Evolutionary conservation across 2,888 invertebrate genomes (phyloP).

Genomic region (Syritta pipiens): DNA sequence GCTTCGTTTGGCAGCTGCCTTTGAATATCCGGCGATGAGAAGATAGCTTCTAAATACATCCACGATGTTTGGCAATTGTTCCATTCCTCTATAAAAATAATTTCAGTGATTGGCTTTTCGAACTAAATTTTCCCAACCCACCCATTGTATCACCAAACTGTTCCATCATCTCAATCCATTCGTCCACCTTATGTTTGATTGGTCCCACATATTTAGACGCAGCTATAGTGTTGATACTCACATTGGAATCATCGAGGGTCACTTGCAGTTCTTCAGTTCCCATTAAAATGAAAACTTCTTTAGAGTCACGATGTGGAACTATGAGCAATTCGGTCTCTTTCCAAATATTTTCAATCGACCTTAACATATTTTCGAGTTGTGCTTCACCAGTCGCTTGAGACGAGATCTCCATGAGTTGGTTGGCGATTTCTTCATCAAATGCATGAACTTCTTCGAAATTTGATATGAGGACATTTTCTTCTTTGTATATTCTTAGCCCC

Average conservation of each 20-base stretch:
- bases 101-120: too few relatives aligned
- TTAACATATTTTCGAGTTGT: conserved; percentile 88
- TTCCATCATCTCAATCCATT: conserved; percentile 87
- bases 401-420: conserved; percentile 90
- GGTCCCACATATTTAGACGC: conserved; percentile 93
- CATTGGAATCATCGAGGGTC: conserved; percentile 90
- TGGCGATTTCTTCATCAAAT: conserved; percentile 83
- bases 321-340: conserved; percentile 88
- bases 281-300: conserved; percentile 91
- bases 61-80: conserved; percentile 93
- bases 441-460: conserved; percentile 86
- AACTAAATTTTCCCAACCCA: conserved; percentile 74
- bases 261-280: conserved; percentile 91
- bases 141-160: conserved; percentile 90
- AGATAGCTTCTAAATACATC: conserved; percentile 96
- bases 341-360: conserved; percentile 92
- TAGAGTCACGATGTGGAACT: conserved; percentile 88
- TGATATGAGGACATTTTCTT: conserved; percentile 84
- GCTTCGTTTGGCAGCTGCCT: conserved; percentile 95
- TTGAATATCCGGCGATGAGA: conserved; percentile 96
- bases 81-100: conserved; percentile 87
- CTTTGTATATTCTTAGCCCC: conserved; percentile 86
- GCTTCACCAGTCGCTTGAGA: conserved; percentile 94
- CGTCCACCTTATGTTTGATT: conserved; percentile 89
- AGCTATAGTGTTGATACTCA: conserved; percentile 91